Percentiles rank a stretch among this genome's conserved stretches.
These are phyloP conservation scores for Potamilus streckersoni DNA, from an alignment of 1,140 invertebrate species.

Conservation along the genomic window DNA sequence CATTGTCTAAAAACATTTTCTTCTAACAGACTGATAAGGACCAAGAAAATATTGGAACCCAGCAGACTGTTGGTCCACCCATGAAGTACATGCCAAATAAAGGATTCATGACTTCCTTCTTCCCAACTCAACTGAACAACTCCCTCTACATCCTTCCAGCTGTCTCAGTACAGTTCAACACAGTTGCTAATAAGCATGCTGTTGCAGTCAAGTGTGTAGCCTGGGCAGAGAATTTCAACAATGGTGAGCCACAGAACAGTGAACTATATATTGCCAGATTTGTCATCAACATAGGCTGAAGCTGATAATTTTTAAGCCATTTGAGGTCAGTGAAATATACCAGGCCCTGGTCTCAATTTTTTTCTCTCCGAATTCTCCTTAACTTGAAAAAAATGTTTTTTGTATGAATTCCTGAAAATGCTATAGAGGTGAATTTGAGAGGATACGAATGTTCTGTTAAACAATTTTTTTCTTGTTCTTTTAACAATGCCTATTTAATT, in stretches of 20 bases:
- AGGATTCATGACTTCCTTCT: too few species aligned
- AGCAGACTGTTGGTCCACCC: too few species aligned
- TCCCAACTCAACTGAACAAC: too few species aligned
- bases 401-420: not conserved
- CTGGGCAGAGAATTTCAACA: constrained; percentile 28
- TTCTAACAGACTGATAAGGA: too few species aligned
- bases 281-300: not conserved
- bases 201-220: constrained; percentile 27
- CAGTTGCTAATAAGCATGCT: not conserved
- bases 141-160: constrained; percentile 13
- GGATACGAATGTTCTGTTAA: not conserved
- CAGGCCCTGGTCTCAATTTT: too few species aligned
- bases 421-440: not conserved
- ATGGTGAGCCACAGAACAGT: constrained; percentile 16
- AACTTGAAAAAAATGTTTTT: not conserved
- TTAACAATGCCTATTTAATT: too few species aligned
- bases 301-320: not conserved
- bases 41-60: too few species aligned
- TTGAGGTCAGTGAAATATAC: not conserved
- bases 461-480: too few species aligned
- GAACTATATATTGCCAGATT: constrained; percentile 18
- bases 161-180: constrained; percentile 34
- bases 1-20: too few species aligned
- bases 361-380: not conserved
- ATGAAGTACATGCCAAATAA: too few species aligned